Evolutionary conservation across 2,888 invertebrate genomes (phyloP), one percentile per base, ranked within the genome.

Genomic region (Molanna angustata): DNA sequence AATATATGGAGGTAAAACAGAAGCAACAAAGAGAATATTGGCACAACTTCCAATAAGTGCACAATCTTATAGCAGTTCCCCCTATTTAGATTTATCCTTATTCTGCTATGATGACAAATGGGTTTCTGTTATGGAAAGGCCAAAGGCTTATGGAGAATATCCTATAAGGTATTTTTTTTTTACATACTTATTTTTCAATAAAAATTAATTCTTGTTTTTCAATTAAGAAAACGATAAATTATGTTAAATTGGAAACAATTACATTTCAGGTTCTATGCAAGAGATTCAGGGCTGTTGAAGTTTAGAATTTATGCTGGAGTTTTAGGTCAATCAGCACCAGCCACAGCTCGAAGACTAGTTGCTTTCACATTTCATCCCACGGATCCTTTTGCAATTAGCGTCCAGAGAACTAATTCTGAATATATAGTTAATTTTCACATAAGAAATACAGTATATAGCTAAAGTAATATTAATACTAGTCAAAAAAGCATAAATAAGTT

Each of bases 101-200:
- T 97, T 95, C 69, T 91, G 89, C 66, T 97, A 96, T 65, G 96
- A 97, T 65, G 95, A 96, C 67, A 94, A 94, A 69, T 91, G 92
- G 86, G 90, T 97, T 0, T 95, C 96, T 0, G 88, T 92, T 40
- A 86, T 96, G 86, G 96, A 97, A 71, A 78, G 96, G 51, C 97
- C 97, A 0, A 96, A 94, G 71, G 88, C 90, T 19, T 93, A 91
- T 71, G 90, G 90, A 49, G 91, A 94, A 72, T 89, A 90, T 69
- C 94, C 96, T 1, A 94, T 97, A 62, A 80, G 92, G 89, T 91
- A 73, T 35, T 45, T 52, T 43, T 49, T 33, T 54, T 40, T 37
- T 55, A 17, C 11, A 13, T 3, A 13, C 16, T 37, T 52, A 37
- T 18, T 31, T 43, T 16, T 66, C 65, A 44, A 31, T 49, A 33